phyloP scores from a whole-genome alignment of 1,140 invertebrate species.

The Lamellibrachia luymesi region DNA sequence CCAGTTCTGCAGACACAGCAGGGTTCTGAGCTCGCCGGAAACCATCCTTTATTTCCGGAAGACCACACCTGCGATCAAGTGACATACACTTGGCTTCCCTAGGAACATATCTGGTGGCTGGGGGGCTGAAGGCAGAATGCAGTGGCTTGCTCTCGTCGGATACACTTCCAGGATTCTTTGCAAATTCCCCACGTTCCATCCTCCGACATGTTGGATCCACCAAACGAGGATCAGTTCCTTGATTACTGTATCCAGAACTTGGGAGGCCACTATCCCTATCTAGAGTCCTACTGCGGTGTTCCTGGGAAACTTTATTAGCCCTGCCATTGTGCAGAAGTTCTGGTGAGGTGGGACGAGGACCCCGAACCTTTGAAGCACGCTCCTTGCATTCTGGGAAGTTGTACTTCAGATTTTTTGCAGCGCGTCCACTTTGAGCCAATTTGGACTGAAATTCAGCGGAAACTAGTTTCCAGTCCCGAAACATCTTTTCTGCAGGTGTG shows the following conservation, averaged over 20 bases:
- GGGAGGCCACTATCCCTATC: neutral
- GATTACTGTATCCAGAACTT: neutral
- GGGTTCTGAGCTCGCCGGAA: neutral
- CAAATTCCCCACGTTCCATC: neutral
- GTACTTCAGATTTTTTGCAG: neutral
- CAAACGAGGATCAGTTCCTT: neutral
- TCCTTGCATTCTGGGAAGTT: neutral
- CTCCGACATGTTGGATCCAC: neutral
- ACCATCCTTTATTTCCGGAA: neutral
- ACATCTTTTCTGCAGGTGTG: neutral
- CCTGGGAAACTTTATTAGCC: neutral
- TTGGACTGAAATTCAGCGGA: neutral
- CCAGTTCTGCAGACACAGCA: no score
- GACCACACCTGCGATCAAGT: neutral
- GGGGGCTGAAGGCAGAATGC: neutral
- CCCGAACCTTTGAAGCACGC: neutral
- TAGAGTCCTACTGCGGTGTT: neutral
- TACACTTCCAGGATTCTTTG: neutral
- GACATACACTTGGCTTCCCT: neutral
- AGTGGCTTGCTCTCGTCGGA: neutral
- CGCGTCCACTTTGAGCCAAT: neutral
- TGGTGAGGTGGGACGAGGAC: neutral
- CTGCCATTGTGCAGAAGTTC: neutral
- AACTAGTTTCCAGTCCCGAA: neutral
- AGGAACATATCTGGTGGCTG: neutral